phyloP scores from a whole-genome alignment of 1,140 invertebrate species.

The Calephelis virginiensis region DNA sequence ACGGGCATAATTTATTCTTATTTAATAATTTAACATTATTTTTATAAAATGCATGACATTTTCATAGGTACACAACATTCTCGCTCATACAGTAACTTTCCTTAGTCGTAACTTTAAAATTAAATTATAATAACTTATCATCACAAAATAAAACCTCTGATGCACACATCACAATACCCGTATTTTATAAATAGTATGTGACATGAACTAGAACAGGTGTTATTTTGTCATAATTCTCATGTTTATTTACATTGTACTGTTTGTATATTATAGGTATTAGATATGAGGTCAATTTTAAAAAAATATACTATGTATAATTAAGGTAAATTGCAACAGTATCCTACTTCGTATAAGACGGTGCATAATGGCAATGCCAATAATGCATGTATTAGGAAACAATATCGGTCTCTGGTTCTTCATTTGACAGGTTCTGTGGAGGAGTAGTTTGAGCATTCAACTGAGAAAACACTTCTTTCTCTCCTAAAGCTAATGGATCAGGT shows the following conservation, averaged over 20 bases:
- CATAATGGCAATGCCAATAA: conserved; percentile 45
- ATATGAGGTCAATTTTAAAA: conserved; percentile 35
- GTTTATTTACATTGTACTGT: conserved; percentile 65
- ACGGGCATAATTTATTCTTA: too few species aligned
- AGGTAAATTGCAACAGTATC: neutral
- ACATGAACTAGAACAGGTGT: neutral
- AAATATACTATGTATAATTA: conserved; percentile 23
- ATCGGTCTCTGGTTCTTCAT: conserved; percentile 60
- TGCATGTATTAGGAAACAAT: conserved; percentile 66
- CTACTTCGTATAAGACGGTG: conserved; percentile 10
- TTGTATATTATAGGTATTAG: conserved; percentile 19
- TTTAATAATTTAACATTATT: too few species aligned
- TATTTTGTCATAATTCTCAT: conserved; percentile 22
- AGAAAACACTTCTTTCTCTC: conserved; percentile 74
- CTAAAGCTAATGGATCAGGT: conserved; percentile 72
- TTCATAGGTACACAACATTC: too few species aligned
- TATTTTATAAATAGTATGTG: too few species aligned
- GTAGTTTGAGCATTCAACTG: conserved; percentile 61
- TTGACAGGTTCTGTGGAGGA: conserved; percentile 56
- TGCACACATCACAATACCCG: too few species aligned
- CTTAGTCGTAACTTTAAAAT: neutral
- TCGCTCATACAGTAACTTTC: too few species aligned
- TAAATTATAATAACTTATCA: too few species aligned
- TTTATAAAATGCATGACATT: too few species aligned
- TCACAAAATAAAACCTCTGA: too few species aligned